Percentiles rank a stretch among this genome's conserved stretches.
These are phyloP conservation scores for Calcarius lapponicus DNA, from an alignment of 2,797 vertebrate species.

Conservation along the genomic window DNA sequence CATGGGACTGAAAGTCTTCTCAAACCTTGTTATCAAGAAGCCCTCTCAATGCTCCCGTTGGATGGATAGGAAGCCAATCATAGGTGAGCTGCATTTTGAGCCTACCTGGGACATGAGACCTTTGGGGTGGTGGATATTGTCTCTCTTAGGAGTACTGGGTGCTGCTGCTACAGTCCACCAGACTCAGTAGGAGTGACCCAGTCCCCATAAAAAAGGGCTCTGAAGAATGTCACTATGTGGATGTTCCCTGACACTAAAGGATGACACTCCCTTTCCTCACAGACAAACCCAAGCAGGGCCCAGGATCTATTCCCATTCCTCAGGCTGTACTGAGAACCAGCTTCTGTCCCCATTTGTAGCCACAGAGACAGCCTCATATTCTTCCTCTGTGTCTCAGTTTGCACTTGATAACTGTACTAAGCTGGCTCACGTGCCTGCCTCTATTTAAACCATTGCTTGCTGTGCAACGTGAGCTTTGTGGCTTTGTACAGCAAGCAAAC, in stretches of 20 bases:
- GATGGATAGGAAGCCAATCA: neutral
- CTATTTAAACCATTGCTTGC: neutral
- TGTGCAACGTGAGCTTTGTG: neutral
- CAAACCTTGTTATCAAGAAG: constrained; percentile 66
- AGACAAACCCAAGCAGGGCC: neutral
- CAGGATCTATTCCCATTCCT: neutral
- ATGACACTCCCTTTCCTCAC: neutral
- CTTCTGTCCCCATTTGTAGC: neutral
- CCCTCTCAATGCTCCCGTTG: neutral
- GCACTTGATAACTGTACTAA: neutral
- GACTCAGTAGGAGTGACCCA: neutral
- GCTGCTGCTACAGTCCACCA: neutral
- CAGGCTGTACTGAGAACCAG: neutral
- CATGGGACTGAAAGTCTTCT: constrained; percentile 69
- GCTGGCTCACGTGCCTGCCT: neutral
- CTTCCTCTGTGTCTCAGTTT: neutral
- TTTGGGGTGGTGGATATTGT: neutral
- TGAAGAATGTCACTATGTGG: neutral
- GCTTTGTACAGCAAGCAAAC: neutral
- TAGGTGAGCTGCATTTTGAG: constrained; percentile 13
- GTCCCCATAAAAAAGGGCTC: neutral
- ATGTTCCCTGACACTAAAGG: neutral
- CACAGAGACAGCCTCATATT: neutral
- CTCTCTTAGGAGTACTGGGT: neutral
- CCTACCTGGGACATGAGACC: neutral